Conservation (phyloP, 1,140 invertebrate genomes). For the Drosophila grimshawi region DNA sequence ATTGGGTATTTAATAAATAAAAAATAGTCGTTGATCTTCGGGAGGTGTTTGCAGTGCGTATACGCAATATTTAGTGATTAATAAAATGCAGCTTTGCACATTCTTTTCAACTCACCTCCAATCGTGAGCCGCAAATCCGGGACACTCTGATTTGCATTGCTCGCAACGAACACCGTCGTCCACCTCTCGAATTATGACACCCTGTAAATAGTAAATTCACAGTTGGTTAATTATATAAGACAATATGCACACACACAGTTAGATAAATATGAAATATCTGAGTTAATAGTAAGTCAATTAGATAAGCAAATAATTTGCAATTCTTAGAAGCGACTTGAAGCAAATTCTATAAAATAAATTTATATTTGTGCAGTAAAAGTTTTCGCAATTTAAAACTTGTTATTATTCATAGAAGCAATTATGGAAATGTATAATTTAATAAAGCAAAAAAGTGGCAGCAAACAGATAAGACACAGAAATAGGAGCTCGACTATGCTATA, state of each 20-base stretch:
- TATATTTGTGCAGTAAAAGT: background rate
- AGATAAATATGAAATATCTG: slow-evolving; percentile 13
- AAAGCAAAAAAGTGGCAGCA: background rate
- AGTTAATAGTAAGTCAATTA: slow-evolving; percentile 5
- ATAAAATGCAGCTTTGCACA: background rate
- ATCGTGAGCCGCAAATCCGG: slow-evolving; percentile 91
- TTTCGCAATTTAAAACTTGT: too few species aligned
- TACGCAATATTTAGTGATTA: background rate
- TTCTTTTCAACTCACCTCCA: slow-evolving; percentile 89
- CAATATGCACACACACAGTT: background rate
- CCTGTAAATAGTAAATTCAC: slow-evolving; percentile 85
- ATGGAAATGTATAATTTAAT: too few species aligned
- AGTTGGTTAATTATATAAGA: slow-evolving; percentile 21
- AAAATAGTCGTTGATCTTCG: too few species aligned
- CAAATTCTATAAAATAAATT: background rate
- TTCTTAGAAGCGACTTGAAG: too few species aligned
- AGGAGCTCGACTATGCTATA: background rate
- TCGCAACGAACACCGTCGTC: slow-evolving; percentile 94
- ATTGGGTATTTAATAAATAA: too few species aligned
- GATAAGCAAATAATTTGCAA: too few species aligned
- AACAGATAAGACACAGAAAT: background rate
- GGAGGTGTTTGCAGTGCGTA: too few species aligned
- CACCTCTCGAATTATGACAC: slow-evolving; percentile 91
- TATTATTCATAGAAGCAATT: background rate
- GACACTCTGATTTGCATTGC: slow-evolving; percentile 91